Conservation (phyloP, 2,113 vertebrate species). For the Desmodus rotundus region DNA sequence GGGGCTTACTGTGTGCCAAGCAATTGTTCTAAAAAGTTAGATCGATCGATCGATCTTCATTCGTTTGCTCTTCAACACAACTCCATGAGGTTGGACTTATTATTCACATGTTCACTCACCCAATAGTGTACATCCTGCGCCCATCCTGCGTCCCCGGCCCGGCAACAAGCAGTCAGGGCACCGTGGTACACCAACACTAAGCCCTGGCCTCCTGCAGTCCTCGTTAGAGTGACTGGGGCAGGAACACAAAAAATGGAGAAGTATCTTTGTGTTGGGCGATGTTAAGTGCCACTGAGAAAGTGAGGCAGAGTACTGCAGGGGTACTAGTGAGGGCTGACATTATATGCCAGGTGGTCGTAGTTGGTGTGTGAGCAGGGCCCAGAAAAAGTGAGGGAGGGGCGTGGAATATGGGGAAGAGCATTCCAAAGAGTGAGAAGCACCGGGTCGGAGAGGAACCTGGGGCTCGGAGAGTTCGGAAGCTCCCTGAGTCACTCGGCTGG, state of each 20-base stretch:
- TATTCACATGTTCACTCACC: not conserved
- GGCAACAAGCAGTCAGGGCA: not conserved
- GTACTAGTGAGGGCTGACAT: not conserved
- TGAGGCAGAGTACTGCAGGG: not conserved
- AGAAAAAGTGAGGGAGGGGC: not conserved
- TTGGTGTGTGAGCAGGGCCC: not conserved
- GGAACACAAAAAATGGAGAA: no score
- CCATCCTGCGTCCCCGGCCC: not conserved
- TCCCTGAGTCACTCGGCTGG: not conserved
- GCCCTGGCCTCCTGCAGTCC: not conserved
- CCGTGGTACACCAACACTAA: not conserved
- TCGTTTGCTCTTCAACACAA: not conserved
- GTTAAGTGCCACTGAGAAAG: not conserved
- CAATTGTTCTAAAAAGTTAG: not conserved
- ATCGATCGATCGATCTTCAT: not conserved
- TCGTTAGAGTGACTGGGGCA: not conserved
- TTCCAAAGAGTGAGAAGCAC: not conserved
- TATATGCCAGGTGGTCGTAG: fast-evolving
- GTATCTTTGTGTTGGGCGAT: not conserved
- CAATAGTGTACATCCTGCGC: not conserved
- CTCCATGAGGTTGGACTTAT: not conserved
- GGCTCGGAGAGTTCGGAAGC: not conserved
- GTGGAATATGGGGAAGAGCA: not conserved
- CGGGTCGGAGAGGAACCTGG: not conserved
- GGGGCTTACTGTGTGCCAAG: not conserved